Conservation (phyloP, 35 echinoderm and acorn worm species). For the Patiria miniata region DNA sequence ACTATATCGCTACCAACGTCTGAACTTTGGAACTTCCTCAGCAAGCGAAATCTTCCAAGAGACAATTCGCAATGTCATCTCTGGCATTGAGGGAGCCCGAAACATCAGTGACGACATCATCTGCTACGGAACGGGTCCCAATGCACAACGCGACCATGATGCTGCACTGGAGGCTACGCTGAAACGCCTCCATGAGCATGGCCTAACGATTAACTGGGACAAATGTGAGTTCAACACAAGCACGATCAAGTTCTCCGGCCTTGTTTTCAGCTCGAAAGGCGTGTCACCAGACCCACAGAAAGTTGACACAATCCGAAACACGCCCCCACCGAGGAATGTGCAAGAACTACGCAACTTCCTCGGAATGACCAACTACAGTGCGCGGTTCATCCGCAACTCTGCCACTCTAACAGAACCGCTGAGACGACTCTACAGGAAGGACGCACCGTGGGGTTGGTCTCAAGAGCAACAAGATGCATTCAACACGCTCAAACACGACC, state of each 20-base stretch:
- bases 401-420: slow-evolving; percentile 53
- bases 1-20: background rate
- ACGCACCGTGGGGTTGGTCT: slow-evolving; percentile 35
- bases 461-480: slow-evolving; percentile 39
- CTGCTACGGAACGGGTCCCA: background rate
- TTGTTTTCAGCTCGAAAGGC: slow-evolving; percentile 40
- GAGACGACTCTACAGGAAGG: slow-evolving; percentile 35
- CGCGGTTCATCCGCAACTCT: slow-evolving; percentile 51
- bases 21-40: background rate
- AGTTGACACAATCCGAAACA: slow-evolving; percentile 46
- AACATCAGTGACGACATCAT: slow-evolving; percentile 73
- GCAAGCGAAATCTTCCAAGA: slow-evolving; percentile 14
- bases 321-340: slow-evolving; percentile 23
- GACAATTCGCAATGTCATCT: background rate
- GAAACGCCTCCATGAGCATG: slow-evolving; percentile 15
- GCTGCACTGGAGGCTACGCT: background rate
- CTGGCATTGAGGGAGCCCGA: slow-evolving; percentile 24
- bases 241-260: slow-evolving; percentile 62
- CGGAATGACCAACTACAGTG: slow-evolving; percentile 58
- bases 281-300: slow-evolving; percentile 64
- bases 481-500: background rate
- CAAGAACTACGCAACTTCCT: slow-evolving; percentile 54
- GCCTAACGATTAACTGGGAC: slow-evolving; percentile 51
- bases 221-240: slow-evolving; percentile 67
- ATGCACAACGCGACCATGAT: slow-evolving; percentile 33